These are phyloP conservation scores for Serranus cabrilla DNA, from an alignment of 2,797 vertebrate genomes.

Conservation along the genomic window DNA sequence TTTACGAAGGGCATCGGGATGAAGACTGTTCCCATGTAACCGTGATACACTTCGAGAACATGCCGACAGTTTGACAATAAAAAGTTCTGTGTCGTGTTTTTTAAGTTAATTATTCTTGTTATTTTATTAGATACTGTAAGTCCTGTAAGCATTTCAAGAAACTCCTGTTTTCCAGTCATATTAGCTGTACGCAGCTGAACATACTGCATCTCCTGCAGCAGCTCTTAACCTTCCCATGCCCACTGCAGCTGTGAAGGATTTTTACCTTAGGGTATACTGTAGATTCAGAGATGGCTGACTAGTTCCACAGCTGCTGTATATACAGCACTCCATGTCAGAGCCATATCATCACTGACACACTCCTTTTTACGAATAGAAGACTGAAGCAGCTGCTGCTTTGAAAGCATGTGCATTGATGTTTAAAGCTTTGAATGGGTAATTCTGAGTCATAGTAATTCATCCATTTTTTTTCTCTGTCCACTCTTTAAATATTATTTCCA, in stretches of 20 bases:
- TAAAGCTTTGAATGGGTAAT: constrained; percentile 51
- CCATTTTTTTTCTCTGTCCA: constrained; percentile 39
- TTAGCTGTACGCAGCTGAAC: constrained; percentile 15
- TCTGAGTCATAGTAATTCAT: constrained; percentile 49
- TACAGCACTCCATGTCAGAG: constrained; percentile 42
- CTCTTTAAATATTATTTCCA: constrained; percentile 61
- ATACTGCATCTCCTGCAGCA: constrained; percentile 32
- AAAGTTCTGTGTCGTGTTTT: background rate
- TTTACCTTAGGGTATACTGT: constrained; percentile 30
- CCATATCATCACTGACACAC: constrained; percentile 54
- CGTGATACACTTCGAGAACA: constrained; percentile 42
- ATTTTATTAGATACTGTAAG: background rate
- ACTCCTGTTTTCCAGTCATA: background rate
- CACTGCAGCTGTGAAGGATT: constrained; percentile 44
- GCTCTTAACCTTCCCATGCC: constrained; percentile 37
- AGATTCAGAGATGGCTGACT: constrained; percentile 43
- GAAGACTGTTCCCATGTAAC: constrained; percentile 34
- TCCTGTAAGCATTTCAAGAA: background rate
- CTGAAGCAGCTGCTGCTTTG: constrained; percentile 70
- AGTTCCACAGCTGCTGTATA: constrained; percentile 41
- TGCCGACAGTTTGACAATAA: constrained; percentile 14
- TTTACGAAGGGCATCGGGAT: constrained; percentile 40
- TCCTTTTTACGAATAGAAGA: constrained; percentile 51
- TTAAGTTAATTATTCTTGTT: background rate
- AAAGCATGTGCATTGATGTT: constrained; percentile 55